These are phyloP conservation scores for Protobothrops mucrosquamatus DNA, from an alignment of 2,113 vertebrate species.

Conservation along the genomic window DNA sequence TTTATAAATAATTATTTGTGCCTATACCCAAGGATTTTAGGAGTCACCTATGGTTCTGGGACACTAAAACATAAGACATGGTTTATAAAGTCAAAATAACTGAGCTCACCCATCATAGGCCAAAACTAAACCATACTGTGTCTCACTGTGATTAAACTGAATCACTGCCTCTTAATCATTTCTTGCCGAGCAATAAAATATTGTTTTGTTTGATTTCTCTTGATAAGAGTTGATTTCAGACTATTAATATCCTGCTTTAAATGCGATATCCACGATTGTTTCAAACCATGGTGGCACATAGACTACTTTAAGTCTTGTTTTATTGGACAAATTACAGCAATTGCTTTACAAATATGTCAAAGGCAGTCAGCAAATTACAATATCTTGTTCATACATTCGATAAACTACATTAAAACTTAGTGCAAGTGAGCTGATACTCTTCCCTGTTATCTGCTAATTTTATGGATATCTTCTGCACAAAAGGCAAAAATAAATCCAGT, in stretches of 20 bases:
- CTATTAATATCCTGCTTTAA: background rate
- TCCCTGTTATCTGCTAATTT: background rate
- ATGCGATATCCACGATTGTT: background rate
- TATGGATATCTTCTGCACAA: background rate
- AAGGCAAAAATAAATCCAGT: background rate
- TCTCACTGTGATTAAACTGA: background rate
- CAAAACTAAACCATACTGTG: background rate
- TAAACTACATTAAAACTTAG: background rate
- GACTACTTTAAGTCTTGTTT: background rate
- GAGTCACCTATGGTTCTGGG: background rate
- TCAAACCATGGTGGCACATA: background rate
- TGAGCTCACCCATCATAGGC: background rate
- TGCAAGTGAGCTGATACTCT: background rate
- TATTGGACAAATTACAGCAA: background rate
- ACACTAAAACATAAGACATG: background rate
- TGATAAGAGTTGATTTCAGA: background rate
- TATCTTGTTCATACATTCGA: background rate
- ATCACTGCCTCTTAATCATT: background rate
- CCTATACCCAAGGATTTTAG: background rate
- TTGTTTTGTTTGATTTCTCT: background rate
- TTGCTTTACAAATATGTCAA: background rate
- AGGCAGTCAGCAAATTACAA: background rate
- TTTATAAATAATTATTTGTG: background rate
- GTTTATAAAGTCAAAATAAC: background rate
- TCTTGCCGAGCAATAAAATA: background rate